Base-by-base conservation (phyloP, 1,140 invertebrate species). In the Tribolium madens region DNA sequence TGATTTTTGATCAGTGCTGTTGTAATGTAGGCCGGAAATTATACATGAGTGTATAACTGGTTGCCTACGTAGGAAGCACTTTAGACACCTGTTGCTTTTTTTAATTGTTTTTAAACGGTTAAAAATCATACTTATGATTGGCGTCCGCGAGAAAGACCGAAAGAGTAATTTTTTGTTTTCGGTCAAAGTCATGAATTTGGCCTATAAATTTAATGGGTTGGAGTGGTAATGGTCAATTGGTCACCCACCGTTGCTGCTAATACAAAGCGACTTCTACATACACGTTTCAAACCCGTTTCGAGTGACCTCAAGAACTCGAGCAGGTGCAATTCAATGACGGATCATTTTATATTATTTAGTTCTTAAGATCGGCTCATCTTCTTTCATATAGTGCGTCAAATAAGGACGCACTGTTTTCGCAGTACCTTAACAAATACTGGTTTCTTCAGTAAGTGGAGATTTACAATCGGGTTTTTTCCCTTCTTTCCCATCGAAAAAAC, bases 271-370 rank as follows among this genome's bases (percentile, higher is more conserved):
- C 26, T 60, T 52, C 36, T 7, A 42, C 50, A 52, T 18, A 47
- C 68, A 52, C 46, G 18, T 72, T 26, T 50, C 46, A 72, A 72
- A 72, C 70, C 26, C 13, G 70, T 72, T 72, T 52, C 7, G 50
- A 26, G 68, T 71, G 47, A 71, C 68, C 68, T 71, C 68, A 72
- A 52, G 70, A 52, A 48, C n/a, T 72, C 46, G 70, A 50, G 70
- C 70, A 72, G 70, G 70, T 72, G 70, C 70, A 72, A 72, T 72
- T 48, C 68, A 50, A 52, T 48, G 70, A 72, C 50, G 70, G 46
- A 72, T 71, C 68, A 71, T 72, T 72, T 50, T 72, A 52, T 21
- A 72, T 72, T 72, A 72, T 72, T 50, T 72, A 72, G 46, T 72
- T 72, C 15, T 72, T 72, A 21, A 52, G 17, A 26, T 71, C 64